phyloP scores from a whole-genome alignment of 2,113 vertebrate species.

The Aplodontia rufa region DNA sequence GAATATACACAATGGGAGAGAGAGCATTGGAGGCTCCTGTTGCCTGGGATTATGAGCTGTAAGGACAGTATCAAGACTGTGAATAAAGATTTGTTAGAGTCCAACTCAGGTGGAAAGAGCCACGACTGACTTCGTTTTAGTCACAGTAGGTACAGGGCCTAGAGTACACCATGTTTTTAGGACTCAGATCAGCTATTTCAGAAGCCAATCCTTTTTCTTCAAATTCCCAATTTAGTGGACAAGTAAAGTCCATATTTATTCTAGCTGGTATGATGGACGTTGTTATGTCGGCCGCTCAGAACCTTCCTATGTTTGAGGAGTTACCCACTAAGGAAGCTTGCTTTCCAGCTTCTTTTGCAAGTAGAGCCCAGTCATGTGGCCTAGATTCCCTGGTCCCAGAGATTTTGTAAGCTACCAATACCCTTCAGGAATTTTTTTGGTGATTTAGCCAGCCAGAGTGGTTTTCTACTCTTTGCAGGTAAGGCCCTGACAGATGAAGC shows the following conservation, averaged over 20 bases:
- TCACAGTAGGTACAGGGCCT: background rate
- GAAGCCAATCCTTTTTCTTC: background rate
- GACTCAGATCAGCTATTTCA: background rate
- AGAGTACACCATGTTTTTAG: background rate
- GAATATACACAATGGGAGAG: background rate
- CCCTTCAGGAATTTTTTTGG: background rate
- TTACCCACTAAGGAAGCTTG: background rate
- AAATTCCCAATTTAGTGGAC: background rate
- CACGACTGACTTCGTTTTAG: background rate
- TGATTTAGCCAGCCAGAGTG: background rate
- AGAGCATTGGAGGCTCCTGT: background rate
- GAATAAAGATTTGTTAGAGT: background rate
- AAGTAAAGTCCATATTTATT: background rate
- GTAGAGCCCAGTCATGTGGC: background rate
- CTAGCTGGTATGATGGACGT: background rate
- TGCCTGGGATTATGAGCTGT: background rate
- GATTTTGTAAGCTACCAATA: background rate
- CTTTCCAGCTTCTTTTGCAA: background rate
- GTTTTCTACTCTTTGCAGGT: background rate
- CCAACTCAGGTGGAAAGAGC: background rate
- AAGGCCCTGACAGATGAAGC: background rate
- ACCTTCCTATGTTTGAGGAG: background rate
- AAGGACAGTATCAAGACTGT: background rate
- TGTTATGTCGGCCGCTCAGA: background rate
- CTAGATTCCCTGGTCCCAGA: background rate